Evolutionary conservation across 2,797 vertebrate species (phyloP), one percentile per base, ranked within the genome.

Genomic region (Onychomys leucogaster): DNA sequence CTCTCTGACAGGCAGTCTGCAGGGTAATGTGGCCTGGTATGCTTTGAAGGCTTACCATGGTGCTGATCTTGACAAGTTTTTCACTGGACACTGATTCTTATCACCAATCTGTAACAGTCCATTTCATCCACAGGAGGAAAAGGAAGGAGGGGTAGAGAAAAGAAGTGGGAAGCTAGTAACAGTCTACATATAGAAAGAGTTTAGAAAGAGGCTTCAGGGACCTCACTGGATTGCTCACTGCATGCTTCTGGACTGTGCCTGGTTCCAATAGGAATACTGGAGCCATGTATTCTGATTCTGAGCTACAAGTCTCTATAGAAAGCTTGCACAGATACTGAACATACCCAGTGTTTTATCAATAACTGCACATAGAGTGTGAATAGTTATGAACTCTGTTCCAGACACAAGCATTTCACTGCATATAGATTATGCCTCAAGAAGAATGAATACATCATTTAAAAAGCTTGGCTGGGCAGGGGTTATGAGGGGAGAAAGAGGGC

Each of bases 71-170:
- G 98, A 85, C 97, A 90, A 98, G 98, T 98, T 98, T 98, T 98
- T 98, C 97, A 97, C 78, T 97, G 97, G 97, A 98, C 98, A 76
- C 96, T 96, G 98, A 98, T 98, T 96, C 97, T 98, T 98, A 98
- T 98, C 98, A 96, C 94, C 43, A 95, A 98, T 96, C 96, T 97
- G 97, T 97, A 98, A 98, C 97, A 98, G 98, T 98, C 97, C 93
- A 67, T 89, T 98, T 52, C 75, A 97, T 95, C 29, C 57, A 97
- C 94, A 98, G 98, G 96, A 97, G 94, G 85, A 97, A 96, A 82
- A 94, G n/a, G 63, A 52, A 90, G 71, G 78, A 85, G 90, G 89
- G 85, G 83, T 61, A 95, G 41, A 61, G 93, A 87, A 80, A 94
- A 93, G 81, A 83, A 96, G 41, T 55, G 34, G 75, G 32, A 83